These are phyloP conservation scores for Poicephalus meyeri DNA, from an alignment of 2,113 vertebrate genomes.

Conservation along the genomic window DNA sequence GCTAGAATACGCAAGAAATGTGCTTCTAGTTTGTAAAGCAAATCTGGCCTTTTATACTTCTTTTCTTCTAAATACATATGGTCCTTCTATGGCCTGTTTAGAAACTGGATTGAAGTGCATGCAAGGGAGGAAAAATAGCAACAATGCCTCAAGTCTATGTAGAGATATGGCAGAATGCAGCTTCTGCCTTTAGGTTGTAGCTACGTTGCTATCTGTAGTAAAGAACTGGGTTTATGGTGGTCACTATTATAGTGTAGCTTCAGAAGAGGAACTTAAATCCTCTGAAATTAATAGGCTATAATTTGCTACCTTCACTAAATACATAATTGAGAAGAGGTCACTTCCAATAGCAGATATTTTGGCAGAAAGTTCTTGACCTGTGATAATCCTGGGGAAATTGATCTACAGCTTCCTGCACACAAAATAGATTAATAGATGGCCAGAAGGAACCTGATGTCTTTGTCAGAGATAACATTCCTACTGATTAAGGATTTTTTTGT, in stretches of 20 bases:
- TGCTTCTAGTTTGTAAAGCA: not conserved
- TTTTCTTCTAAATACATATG: not conserved
- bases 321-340: not conserved
- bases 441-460: not conserved
- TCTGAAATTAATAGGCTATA: not conserved
- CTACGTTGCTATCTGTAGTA: not conserved
- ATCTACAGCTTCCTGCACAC: not conserved
- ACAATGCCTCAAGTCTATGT: not conserved
- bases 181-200: not conserved
- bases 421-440: not conserved
- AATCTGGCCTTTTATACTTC: not conserved
- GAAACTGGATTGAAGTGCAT: not conserved
- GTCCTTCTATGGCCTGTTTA: not conserved
- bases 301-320: not conserved
- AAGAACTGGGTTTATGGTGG: not conserved
- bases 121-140: not conserved
- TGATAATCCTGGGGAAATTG: not conserved
- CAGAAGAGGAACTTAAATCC: not conserved
- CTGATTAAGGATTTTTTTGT: not conserved
- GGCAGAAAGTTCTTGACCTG: not conserved
- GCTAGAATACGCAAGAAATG: not conserved
- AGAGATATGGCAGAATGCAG: not conserved
- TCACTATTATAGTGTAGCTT: not conserved
- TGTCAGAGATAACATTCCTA: not conserved
- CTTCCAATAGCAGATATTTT: not conserved